Evolutionary conservation across 2,113 vertebrate species (phyloP).

Genomic region (Pipra filicauda): DNA sequence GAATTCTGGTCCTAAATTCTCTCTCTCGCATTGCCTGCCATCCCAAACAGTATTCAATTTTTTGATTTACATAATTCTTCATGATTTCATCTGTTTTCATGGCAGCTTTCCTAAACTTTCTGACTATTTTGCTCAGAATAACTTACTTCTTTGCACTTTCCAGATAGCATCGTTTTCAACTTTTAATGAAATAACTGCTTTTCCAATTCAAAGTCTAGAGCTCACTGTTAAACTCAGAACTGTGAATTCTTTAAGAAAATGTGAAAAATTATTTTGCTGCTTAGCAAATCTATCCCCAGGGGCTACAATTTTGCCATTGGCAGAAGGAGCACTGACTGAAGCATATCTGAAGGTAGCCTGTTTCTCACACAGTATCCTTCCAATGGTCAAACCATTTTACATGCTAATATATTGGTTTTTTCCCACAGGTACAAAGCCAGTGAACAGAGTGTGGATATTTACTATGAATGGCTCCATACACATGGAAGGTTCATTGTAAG

Average conservation of each 20-base stretch:
- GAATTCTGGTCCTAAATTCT: neutral
- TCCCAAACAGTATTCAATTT: neutral
- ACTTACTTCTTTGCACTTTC: neutral
- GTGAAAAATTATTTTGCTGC: neutral
- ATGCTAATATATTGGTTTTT: neutral
- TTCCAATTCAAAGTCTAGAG: neutral
- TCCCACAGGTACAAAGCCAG: neutral
- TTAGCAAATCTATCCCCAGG: neutral
- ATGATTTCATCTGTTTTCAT: neutral
- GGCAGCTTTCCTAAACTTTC: neutral
- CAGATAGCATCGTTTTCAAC: neutral
- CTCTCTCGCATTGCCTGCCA: neutral
- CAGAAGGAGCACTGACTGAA: neutral
- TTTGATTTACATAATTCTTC: neutral
- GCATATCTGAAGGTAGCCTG: neutral
- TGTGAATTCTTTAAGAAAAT: neutral
- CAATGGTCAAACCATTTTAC: neutral
- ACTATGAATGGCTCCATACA: neutral
- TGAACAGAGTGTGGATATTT: neutral
- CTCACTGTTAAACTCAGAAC: neutral
- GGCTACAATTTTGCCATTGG: neutral
- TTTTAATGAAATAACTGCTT: neutral
- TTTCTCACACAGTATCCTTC: neutral
- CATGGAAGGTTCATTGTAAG: neutral
- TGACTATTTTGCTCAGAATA: neutral